phyloP scores from a whole-genome alignment of 2,797 vertebrate species.

The Periophthalmus magnuspinnatus region DNA sequence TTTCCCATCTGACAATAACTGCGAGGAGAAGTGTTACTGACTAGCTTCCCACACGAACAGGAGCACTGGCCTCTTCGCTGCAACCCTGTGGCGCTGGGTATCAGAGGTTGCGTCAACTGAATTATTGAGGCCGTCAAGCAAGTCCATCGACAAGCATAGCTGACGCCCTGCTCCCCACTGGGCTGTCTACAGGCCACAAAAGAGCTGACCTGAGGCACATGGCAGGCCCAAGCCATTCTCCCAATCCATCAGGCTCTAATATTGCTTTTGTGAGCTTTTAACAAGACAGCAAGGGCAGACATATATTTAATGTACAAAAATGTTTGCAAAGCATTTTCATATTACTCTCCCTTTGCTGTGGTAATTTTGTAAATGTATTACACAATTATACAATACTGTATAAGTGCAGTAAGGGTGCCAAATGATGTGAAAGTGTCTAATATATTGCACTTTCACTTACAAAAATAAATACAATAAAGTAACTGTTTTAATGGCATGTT shows the following conservation, averaged over 20 bases:
- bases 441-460: neutral
- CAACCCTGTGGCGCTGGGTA: slow-evolving; percentile 48
- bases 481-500: neutral
- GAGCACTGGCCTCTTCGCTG: slow-evolving; percentile 36
- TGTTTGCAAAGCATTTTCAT: neutral
- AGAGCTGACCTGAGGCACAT: slow-evolving; percentile 54
- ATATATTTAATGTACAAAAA: neutral
- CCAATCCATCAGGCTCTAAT: slow-evolving; percentile 35
- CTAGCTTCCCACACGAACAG: slow-evolving; percentile 26
- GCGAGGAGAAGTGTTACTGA: slow-evolving; percentile 35
- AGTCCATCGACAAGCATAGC: slow-evolving; percentile 59
- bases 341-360: neutral
- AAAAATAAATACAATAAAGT: neutral
- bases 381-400: neutral
- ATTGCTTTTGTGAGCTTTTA: slow-evolving; percentile 31
- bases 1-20: slow-evolving; percentile 48
- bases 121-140: slow-evolving; percentile 69
- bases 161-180: slow-evolving; percentile 63
- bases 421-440: neutral
- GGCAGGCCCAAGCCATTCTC: slow-evolving; percentile 48
- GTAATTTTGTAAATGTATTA: neutral
- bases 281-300: slow-evolving; percentile 15
- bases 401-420: neutral
- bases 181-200: slow-evolving; percentile 66
- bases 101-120: slow-evolving; percentile 59